These are phyloP conservation scores for Hedychridium roseum DNA, from an alignment of 2,888 invertebrate species.

Conservation along the genomic window DNA sequence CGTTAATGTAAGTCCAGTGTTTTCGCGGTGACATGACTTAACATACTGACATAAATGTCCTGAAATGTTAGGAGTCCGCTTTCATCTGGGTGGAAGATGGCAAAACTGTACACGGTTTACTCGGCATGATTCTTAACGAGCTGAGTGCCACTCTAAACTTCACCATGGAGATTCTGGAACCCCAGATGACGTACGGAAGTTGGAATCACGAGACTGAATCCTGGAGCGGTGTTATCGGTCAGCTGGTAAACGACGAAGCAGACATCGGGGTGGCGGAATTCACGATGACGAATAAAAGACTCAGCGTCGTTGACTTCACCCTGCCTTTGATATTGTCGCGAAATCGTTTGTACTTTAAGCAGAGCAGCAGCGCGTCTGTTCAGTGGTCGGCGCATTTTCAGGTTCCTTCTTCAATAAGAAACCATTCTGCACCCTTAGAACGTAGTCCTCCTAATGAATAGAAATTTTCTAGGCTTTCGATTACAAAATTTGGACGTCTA, in stretches of 20 bases:
- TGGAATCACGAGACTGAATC: constrained; percentile 20
- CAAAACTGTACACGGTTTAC: constrained; percentile 30
- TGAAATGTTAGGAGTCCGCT: constrained; percentile 14
- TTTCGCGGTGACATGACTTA: not conserved
- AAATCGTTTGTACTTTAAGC: constrained; percentile 40
- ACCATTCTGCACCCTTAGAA: not conserved
- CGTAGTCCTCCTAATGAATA: not conserved
- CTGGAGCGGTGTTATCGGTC: constrained; percentile 49
- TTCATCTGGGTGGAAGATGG: constrained; percentile 23
- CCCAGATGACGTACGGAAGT: constrained; percentile 33
- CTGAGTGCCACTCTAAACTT: constrained; percentile 47
- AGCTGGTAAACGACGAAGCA: constrained; percentile 28
- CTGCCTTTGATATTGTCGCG: constrained; percentile 40
- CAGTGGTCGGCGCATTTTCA: constrained; percentile 49
- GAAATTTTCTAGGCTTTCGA: constrained; percentile 27
- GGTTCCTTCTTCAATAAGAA: constrained; percentile 25
- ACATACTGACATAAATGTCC: not conserved
- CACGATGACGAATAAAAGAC: constrained; percentile 37
- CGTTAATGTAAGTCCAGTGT: constrained; percentile 31
- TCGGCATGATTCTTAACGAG: constrained; percentile 40
- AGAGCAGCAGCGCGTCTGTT: constrained; percentile 26
- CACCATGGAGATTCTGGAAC: constrained; percentile 18
- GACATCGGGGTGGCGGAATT: constrained; percentile 48
- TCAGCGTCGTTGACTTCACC: constrained; percentile 47
- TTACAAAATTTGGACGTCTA: constrained; percentile 23